Base-by-base conservation (phyloP, 2,888 invertebrate genomes). In the Volucella inflata region DNA sequence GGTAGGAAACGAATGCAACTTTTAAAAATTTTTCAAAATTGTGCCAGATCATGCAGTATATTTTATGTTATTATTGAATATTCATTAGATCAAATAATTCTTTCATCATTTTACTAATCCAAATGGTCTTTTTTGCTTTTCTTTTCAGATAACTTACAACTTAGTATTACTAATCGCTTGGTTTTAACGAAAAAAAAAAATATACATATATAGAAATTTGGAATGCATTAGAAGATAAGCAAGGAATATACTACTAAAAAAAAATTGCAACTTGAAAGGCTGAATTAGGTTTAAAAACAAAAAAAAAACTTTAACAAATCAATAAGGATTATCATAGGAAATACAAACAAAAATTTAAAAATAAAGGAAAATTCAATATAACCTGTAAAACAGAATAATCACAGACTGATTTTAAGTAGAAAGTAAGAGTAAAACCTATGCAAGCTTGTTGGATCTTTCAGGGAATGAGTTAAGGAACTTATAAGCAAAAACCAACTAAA, bases 321-420 rank as follows among this genome's bases (percentile, higher is more conserved):
- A 57, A 70, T 57, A 78, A 62, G 46, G 48, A 68, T 68, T 60
- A 67, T 44, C 59, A 67, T 51, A 9, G 21, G n/a, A 38, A 38
- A 59, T 4, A 21, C 3, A 21, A 21, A 21, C 21, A 21, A 21
- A 21, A 21, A 21, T 21, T 21, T 21, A 38, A 62, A 71, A 50
- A 21, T 0, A 10, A 36, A 48, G 46, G 44, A 38, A 76, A 74
- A 71, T 40, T 57, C 46, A 67, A 75, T 57, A 51, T 78, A 84
- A 82, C 74, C 75, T 78, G 83, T 70, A 71, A 72, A 78, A 76
- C 62, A 80, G 79, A 87, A 87, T 87, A 87, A 76, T 65, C 76
- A 87, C 78, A 87, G 88, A 89, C 89, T 88, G 89, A 89, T 88
- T 88, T 89, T 88, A 84, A 72, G 64, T 81, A 87, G 87, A 87